Conservation (phyloP, 2,888 invertebrate genomes). For the Mylabris sibirica region DNA sequence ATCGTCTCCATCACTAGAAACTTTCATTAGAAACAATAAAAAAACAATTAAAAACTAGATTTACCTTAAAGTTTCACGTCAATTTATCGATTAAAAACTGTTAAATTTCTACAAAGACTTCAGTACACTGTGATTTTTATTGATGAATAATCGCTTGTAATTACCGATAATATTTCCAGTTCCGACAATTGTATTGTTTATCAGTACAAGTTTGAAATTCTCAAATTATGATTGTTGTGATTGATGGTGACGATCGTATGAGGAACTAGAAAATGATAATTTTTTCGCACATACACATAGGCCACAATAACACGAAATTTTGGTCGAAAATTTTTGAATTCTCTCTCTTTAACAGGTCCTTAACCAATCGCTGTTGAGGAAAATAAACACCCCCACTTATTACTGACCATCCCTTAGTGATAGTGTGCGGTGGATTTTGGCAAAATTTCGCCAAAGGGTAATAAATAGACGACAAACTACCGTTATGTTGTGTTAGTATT, state of each 20-base stretch:
- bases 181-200: constrained; percentile 1
- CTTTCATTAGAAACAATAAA: neutral
- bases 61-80: neutral
- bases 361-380: neutral
- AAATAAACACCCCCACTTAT: constrained; percentile 4
- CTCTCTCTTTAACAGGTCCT: constrained; percentile 2
- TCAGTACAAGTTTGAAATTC: constrained; percentile 10
- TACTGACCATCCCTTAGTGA: neutral
- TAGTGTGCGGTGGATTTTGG: neutral
- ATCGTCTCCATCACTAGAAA: neutral
- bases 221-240: neutral
- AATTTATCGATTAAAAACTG: neutral
- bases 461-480: neutral
- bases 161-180: neutral
- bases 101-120: neutral
- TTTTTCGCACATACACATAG: neutral
- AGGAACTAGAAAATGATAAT: constrained; percentile 16
- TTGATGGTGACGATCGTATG: constrained; percentile 1
- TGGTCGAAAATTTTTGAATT: neutral
- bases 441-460: neutral
- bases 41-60: neutral
- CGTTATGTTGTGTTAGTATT: neutral
- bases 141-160: neutral
- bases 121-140: neutral
- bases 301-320: neutral